A percentile compares a stretch with the other conserved stretches of the same genome.
Conservation (phyloP, 2,888 invertebrate species). For the Pharmacophagus antenor region DNA sequence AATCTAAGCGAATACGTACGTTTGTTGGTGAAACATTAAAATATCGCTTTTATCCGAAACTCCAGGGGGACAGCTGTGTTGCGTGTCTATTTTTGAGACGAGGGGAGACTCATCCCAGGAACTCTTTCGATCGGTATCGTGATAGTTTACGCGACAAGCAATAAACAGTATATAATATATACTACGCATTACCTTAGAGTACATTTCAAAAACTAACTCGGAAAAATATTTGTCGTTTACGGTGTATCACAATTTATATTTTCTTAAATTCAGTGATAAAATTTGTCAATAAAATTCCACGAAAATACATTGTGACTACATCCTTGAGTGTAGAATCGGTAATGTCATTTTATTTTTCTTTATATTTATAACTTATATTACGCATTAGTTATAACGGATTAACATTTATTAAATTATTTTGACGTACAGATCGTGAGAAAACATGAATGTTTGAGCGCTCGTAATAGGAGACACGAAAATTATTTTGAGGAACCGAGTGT, state of each 20-base stretch:
- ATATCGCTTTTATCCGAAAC: constrained; percentile 60
- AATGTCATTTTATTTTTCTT: neutral
- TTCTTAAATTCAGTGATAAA: neutral
- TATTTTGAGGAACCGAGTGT: constrained; percentile 54
- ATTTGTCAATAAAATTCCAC: neutral
- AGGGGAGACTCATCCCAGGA: constrained; percentile 50
- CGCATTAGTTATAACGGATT: neutral
- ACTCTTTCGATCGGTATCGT: constrained; percentile 40
- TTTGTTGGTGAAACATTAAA: constrained; percentile 50
- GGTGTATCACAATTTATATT: constrained; percentile 15
- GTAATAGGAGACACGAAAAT: constrained; percentile 49
- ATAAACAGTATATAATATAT: constrained; percentile 32
- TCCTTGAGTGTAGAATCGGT: neutral
- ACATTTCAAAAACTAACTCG: neutral
- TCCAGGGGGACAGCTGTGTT: constrained; percentile 67
- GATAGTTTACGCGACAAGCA: constrained; percentile 34
- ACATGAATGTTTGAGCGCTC: constrained; percentile 67
- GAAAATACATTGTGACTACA: neutral
- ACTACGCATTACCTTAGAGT: constrained; percentile 16
- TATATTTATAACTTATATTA: neutral
- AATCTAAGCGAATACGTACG: constrained; percentile 36
- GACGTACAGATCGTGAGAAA: constrained; percentile 35
- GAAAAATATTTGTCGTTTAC: neutral
- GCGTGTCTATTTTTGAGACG: constrained; percentile 71
- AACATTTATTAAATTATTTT: constrained; percentile 7